phyloP scores from a whole-genome alignment of 2,888 invertebrate species.

The Cephus spinipes region DNA sequence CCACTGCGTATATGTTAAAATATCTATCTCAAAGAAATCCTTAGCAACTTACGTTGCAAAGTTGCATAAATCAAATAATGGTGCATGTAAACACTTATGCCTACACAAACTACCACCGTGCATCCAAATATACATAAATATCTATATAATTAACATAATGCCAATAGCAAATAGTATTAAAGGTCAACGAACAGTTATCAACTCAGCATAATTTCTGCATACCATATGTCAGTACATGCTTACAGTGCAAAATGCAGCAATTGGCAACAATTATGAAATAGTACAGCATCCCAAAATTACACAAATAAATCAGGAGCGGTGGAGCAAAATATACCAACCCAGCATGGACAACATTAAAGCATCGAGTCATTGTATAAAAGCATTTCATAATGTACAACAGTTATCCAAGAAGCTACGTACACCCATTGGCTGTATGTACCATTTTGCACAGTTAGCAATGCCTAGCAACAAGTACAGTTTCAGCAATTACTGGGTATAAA shows the following conservation, averaged over 20 bases:
- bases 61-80: background rate
- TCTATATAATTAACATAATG: background rate
- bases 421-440: background rate
- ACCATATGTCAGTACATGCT: background rate
- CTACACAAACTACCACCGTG: background rate
- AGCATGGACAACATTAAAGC: background rate
- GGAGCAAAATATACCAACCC: background rate
- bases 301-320: background rate
- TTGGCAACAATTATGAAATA: background rate
- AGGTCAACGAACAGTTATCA: conserved; percentile 51
- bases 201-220: conserved; percentile 31
- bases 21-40: too few relatives aligned
- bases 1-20: background rate
- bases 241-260: background rate
- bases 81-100: background rate
- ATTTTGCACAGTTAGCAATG: background rate
- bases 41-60: background rate
- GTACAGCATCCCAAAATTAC: background rate
- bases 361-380: background rate
- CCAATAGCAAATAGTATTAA: conserved; percentile 26
- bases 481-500: background rate
- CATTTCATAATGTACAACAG: background rate
- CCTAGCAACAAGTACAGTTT: background rate
- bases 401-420: background rate
- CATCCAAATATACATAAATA: background rate